A percentile compares a stretch with the other conserved stretches of the same genome.
These are phyloP conservation scores for Apteryx owenii DNA, from an alignment of 2,113 vertebrate genomes.

Conservation along the genomic window DNA sequence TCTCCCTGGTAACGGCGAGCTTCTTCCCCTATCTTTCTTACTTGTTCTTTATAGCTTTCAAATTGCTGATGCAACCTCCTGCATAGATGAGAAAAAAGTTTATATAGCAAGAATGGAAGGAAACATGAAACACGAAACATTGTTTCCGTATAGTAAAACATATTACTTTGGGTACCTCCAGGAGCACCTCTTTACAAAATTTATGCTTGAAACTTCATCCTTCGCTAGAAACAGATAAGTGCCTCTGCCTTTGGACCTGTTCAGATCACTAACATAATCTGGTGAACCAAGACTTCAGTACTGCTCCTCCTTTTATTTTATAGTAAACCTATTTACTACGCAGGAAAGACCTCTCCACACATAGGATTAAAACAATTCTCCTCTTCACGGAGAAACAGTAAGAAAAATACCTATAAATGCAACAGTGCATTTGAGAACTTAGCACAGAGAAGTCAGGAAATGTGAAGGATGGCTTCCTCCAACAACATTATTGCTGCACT, in stretches of 20 bases:
- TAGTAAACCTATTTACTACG: neutral
- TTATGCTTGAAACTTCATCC: neutral
- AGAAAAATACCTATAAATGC: neutral
- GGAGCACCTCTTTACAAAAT: neutral
- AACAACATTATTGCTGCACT: neutral
- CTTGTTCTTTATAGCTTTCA: constrained; percentile 99
- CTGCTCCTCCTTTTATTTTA: neutral
- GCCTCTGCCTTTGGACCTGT: neutral
- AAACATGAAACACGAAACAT: neutral
- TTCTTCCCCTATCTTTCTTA: constrained; percentile 95
- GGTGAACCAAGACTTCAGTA: neutral
- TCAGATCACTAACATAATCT: neutral
- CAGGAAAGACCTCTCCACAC: neutral
- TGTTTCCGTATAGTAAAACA: neutral
- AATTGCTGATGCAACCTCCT: constrained; percentile 99
- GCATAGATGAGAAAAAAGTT: constrained; percentile 66
- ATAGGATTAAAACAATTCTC: neutral
- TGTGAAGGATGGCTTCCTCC: neutral
- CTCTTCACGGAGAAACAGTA: neutral
- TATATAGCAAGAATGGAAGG: constrained; percentile 29
- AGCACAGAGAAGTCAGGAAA: neutral
- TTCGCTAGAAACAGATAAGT: neutral
- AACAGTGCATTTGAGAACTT: neutral
- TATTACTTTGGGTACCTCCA: neutral
- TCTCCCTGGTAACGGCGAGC: constrained; percentile 91